Conservation (phyloP, 2,113 vertebrate species). For the Isurus oxyrinchus region DNA sequence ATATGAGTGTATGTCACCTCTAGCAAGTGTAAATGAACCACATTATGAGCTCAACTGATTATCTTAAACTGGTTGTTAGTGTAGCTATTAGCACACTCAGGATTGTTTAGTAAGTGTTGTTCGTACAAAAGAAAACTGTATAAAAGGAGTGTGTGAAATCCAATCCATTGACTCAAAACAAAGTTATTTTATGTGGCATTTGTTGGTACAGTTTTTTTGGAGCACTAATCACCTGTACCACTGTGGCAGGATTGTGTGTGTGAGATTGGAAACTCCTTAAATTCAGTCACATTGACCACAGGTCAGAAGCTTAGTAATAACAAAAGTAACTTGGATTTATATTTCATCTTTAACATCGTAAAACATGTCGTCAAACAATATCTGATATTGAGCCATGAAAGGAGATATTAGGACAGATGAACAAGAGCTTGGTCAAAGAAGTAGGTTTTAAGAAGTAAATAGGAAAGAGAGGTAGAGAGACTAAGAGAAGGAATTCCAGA, state of each 20-base stretch:
- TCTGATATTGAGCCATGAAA: not conserved
- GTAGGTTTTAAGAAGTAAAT: not conserved
- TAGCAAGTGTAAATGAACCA: too few relatives aligned
- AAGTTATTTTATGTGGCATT: not conserved
- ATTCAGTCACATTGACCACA: not conserved
- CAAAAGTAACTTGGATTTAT: not conserved
- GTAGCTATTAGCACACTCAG: too few relatives aligned
- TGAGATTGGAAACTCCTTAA: not conserved
- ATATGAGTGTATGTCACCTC: too few relatives aligned
- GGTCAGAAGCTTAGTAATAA: not conserved
- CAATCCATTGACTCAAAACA: not conserved
- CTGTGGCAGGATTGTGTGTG: not conserved
- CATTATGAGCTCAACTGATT: too few relatives aligned
- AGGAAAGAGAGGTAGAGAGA: not conserved
- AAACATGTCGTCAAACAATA: not conserved
- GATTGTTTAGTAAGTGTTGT: too few relatives aligned
- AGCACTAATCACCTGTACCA: not conserved
- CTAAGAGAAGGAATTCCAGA: not conserved
- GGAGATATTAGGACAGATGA: not conserved
- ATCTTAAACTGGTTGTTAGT: too few relatives aligned
- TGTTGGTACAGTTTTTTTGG: not conserved
- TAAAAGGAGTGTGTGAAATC: not conserved
- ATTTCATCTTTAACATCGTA: not conserved
- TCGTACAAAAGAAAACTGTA: not conserved
- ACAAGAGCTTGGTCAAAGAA: not conserved